Conservation (phyloP, 2,888 invertebrate genomes). For the Acleris holmiana region DNA sequence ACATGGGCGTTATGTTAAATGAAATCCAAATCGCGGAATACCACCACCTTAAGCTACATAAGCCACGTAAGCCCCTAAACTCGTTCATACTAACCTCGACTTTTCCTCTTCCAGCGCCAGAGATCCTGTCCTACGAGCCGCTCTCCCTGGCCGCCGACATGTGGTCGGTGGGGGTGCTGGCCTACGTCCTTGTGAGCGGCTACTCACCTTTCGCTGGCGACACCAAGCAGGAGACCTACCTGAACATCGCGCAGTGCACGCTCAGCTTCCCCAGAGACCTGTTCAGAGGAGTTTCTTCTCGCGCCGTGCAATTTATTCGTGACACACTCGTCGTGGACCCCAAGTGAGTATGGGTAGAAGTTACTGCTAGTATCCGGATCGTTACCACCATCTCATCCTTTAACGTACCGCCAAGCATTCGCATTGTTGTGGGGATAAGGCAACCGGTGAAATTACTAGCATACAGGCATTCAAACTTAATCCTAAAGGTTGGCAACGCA, state of each 20-base stretch:
- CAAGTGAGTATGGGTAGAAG: slow-evolving; percentile 88
- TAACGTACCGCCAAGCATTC: too few species aligned
- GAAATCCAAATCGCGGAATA: too few species aligned
- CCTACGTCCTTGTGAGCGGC: slow-evolving; percentile 97
- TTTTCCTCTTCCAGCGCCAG: slow-evolving; percentile 87
- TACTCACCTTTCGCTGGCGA: slow-evolving; percentile 98
- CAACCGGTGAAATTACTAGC: too few species aligned
- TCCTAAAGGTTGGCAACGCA: too few species aligned
- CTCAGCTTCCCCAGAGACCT: slow-evolving; percentile 97
- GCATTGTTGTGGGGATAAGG: too few species aligned
- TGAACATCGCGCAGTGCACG: slow-evolving; percentile 97
- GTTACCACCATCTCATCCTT: too few species aligned
- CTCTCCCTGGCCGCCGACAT: slow-evolving; percentile 97
- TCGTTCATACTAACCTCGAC: neutral
- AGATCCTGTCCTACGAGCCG: slow-evolving; percentile 97
- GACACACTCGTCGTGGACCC: slow-evolving; percentile 96
- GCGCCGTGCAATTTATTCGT: slow-evolving; percentile 95
- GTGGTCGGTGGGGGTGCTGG: slow-evolving; percentile 98
- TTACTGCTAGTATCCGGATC: too few species aligned
- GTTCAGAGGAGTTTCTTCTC: slow-evolving; percentile 93
- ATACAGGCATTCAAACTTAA: too few species aligned
- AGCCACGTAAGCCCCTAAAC: neutral
- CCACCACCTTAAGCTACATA: too few species aligned
- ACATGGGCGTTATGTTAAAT: too few species aligned
- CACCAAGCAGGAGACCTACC: slow-evolving; percentile 97